A percentile compares a stretch with the other conserved stretches of the same genome.
Evolutionary conservation across 1,140 invertebrate genomes (phyloP).

Genomic region (Lucilia cuprina): DNA sequence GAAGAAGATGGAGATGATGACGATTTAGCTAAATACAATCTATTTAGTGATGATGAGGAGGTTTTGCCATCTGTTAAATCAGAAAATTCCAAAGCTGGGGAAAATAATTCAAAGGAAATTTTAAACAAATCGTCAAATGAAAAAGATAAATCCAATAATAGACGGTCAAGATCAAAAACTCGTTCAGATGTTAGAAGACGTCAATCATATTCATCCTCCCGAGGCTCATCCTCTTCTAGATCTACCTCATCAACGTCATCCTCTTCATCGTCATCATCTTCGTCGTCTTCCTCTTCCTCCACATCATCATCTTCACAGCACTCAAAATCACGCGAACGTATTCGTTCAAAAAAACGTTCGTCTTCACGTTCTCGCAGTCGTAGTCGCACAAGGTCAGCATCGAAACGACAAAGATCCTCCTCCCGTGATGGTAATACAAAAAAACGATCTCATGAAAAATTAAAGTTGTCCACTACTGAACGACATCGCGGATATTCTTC

Average conservation of each 20-base stretch:
- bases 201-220: constrained; percentile 49
- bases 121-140: constrained; percentile 53
- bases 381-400: background rate
- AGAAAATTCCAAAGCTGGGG: constrained; percentile 47
- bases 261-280: constrained; percentile 43
- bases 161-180: constrained; percentile 43
- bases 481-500: background rate
- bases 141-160: background rate
- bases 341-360: background rate
- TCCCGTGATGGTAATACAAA: background rate
- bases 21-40: constrained; percentile 83
- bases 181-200: constrained; percentile 43
- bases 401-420: background rate
- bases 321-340: constrained; percentile 10
- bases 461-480: background rate
- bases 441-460: background rate
- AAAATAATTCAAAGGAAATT: constrained; percentile 48
- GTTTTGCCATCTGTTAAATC: background rate
- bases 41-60: constrained; percentile 72
- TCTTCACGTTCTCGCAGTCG: background rate
- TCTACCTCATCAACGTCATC: constrained; percentile 48
- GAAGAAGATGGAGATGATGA: constrained; percentile 74
- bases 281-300: constrained; percentile 48
- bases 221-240: constrained; percentile 53
- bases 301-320: constrained; percentile 4